These are phyloP conservation scores for Furcula furcula DNA, from an alignment of 2,888 invertebrate species.

Conservation along the genomic window DNA sequence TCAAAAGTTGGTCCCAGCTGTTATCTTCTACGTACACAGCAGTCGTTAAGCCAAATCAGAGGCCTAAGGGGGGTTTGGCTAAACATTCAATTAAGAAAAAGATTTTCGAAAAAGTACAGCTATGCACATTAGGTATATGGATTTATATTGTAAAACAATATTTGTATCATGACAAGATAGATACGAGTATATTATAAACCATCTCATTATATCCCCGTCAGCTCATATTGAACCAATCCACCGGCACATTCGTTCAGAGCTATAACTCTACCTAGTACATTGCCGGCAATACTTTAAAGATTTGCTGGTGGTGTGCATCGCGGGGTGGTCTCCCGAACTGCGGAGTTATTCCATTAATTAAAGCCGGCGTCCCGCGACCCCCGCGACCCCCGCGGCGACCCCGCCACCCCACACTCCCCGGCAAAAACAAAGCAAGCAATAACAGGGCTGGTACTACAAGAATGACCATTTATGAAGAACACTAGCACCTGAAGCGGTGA, in stretches of 20 bases:
- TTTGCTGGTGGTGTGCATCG: slow-evolving; percentile 32
- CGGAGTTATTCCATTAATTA: slow-evolving; percentile 79
- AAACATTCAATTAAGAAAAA: no score
- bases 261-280: slow-evolving; percentile 42
- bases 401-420: slow-evolving; percentile 20
- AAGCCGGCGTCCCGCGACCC: slow-evolving; percentile 46
- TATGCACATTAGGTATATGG: no score
- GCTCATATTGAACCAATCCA: slow-evolving; percentile 7
- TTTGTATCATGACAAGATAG: no score
- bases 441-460: slow-evolving; percentile 51
- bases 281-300: slow-evolving; percentile 52
- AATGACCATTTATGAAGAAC: slow-evolving; percentile 27
- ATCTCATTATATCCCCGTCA: slow-evolving; percentile 14
- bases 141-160: no score
- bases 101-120: no score
- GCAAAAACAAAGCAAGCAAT: slow-evolving; percentile 70
- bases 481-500: slow-evolving; percentile 3
- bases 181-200: no score
- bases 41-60: no score
- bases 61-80: no score
- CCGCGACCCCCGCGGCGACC: slow-evolving; percentile 22
- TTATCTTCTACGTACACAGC: no score
- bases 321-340: slow-evolving; percentile 27
- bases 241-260: slow-evolving; percentile 1
- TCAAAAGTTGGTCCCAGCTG: no score